These are phyloP conservation scores for Pollimyrus isidori DNA, from an alignment of 2,113 vertebrate species.

Conservation along the genomic window DNA sequence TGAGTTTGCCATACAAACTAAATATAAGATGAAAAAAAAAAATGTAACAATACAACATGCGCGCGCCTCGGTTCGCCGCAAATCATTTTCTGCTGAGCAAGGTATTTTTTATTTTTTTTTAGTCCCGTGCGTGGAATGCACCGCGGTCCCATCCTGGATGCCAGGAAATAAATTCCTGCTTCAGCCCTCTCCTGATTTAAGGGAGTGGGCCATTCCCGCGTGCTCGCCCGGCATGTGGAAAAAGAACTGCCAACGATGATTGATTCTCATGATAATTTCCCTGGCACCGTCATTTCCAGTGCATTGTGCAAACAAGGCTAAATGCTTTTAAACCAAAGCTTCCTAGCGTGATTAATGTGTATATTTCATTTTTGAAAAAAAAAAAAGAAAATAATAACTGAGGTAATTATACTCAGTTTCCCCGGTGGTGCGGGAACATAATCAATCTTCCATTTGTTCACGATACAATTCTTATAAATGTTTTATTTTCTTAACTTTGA, in stretches of 20 bases:
- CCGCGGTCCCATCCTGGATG: neutral
- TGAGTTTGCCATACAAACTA: slow-evolving; percentile 11
- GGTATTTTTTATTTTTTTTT: neutral
- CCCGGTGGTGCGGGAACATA: slow-evolving; percentile 13
- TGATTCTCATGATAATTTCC: slow-evolving; percentile 30
- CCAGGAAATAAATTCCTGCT: slow-evolving; percentile 4
- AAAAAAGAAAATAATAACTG: slow-evolving; percentile 41
- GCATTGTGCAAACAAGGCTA: slow-evolving; percentile 28
- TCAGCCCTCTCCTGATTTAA: neutral
- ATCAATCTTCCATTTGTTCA: slow-evolving; percentile 36
- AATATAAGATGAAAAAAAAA: slow-evolving; percentile 1
- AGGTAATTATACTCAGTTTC: slow-evolving; percentile 29
- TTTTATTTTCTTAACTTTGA: slow-evolving; percentile 27
- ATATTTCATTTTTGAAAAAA: slow-evolving; percentile 33
- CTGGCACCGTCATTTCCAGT: slow-evolving; percentile 29
- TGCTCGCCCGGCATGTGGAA: slow-evolving; percentile 13
- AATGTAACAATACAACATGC: neutral
- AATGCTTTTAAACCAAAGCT: slow-evolving; percentile 24
- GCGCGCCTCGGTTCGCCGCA: neutral
- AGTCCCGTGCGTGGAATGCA: neutral
- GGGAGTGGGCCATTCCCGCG: neutral
- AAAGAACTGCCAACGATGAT: slow-evolving; percentile 25
- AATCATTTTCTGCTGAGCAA: slow-evolving; percentile 25
- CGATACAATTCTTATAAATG: slow-evolving; percentile 10
- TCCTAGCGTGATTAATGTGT: slow-evolving; percentile 36